Percentiles rank a stretch among this genome's conserved stretches.
These are phyloP conservation scores for Drosophila prostipennis DNA, from an alignment of 2,888 invertebrate species.

Conservation along the genomic window DNA sequence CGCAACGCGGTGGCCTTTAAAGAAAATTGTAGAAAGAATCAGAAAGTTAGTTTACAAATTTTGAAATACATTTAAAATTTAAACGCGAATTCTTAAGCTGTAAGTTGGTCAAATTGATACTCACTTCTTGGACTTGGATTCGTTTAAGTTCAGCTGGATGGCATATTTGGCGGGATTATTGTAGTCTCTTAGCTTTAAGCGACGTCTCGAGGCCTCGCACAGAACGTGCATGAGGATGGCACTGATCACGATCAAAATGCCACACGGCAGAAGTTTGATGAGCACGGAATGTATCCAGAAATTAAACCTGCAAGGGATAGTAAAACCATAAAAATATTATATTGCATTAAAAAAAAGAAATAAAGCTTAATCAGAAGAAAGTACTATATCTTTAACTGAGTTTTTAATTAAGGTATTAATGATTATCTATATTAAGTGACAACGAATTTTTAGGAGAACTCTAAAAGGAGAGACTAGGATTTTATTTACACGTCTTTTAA, in stretches of 20 bases:
- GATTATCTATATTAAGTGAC: too few species aligned
- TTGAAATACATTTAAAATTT: too few species aligned
- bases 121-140: conserved; percentile 63
- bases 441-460: too few species aligned
- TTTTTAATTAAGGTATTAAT: too few species aligned
- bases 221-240: conserved; percentile 88
- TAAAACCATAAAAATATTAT: background rate
- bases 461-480: too few species aligned
- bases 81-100: background rate
- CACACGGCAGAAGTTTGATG: conserved; percentile 90
- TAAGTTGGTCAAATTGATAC: background rate
- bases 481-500: too few species aligned
- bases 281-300: conserved; percentile 91
- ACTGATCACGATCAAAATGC: conserved; percentile 89
- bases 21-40: background rate
- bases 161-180: conserved; percentile 85
- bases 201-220: conserved; percentile 90
- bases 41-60: too few species aligned
- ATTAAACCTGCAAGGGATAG: conserved; percentile 85
- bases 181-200: conserved; percentile 88
- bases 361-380: too few species aligned
- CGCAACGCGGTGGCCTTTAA: conserved; percentile 85
- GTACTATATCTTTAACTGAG: too few species aligned
- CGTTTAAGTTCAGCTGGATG: conserved; percentile 67
- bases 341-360: background rate